phyloP scores from a whole-genome alignment of 2,888 invertebrate species.

The Oligia strigilis region DNA sequence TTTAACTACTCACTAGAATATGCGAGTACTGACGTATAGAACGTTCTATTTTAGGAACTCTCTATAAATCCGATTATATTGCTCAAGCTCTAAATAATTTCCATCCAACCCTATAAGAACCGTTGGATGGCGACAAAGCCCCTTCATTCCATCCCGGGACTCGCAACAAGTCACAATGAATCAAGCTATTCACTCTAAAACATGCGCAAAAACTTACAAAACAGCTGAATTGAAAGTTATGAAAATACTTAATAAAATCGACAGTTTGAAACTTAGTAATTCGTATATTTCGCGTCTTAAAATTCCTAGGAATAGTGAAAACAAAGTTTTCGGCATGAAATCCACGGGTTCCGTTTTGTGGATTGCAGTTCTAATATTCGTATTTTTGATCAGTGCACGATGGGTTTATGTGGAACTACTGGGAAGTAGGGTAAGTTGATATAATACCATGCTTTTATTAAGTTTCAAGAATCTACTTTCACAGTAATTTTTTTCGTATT shows the following conservation, averaged over 20 bases:
- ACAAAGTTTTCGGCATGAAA: conserved; percentile 24
- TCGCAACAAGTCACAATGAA: conserved; percentile 71
- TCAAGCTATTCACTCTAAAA: conserved; percentile 69
- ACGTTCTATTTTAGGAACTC: conserved; percentile 34
- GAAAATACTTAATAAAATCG: conserved; percentile 83
- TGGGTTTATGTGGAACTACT: conserved; percentile 73
- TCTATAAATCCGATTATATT: conserved; percentile 53
- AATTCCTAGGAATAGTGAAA: conserved; percentile 55
- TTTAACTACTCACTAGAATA: conserved; percentile 1
- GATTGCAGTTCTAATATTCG: conserved; percentile 43
- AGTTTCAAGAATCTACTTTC: neutral
- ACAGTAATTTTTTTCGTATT: neutral
- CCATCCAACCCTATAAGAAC: conserved; percentile 72
- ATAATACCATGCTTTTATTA: no score
- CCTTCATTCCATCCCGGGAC: conserved; percentile 68
- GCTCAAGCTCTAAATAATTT: conserved; percentile 67
- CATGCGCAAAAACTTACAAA: conserved; percentile 82
- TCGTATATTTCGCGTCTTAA: conserved; percentile 75
- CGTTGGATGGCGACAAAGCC: conserved; percentile 44
- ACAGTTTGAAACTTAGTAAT: conserved; percentile 76
- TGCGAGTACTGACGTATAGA: neutral
- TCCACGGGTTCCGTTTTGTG: conserved; percentile 39
- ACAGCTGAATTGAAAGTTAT: conserved; percentile 80
- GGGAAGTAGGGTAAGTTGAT: conserved; percentile 70
- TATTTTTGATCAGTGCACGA: conserved; percentile 61